Evolutionary conservation across 2,113 vertebrate genomes (phyloP).

Genomic region (Oncorhynchus tshawytscha): DNA sequence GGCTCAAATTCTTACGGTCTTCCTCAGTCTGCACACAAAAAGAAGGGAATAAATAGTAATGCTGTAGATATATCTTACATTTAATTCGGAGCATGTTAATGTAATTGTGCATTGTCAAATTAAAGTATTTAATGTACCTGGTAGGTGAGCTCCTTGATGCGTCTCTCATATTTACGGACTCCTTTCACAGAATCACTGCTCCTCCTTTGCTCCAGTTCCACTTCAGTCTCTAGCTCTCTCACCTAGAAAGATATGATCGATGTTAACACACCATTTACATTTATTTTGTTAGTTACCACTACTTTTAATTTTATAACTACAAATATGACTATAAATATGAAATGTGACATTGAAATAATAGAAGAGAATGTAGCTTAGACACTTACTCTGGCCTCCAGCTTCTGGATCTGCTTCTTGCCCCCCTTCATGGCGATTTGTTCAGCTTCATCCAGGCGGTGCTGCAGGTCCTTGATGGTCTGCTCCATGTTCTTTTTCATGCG

Average conservation of each 20-base stretch:
- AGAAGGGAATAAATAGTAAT: not conserved
- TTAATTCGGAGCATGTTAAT: not conserved
- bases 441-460: slow-evolving; percentile 81
- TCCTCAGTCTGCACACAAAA: not conserved
- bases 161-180: slow-evolving; percentile 78
- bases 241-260: slow-evolving; percentile 42
- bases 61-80: not conserved
- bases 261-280: slow-evolving; percentile 26
- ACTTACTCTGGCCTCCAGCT: slow-evolving; percentile 70
- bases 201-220: too few relatives aligned
- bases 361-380: not conserved
- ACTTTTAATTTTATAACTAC: too few relatives aligned
- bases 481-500: slow-evolving; percentile 65
- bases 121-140: slow-evolving; percentile 53
- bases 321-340: not conserved
- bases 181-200: too few relatives aligned
- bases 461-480: slow-evolving; percentile 77
- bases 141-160: slow-evolving; percentile 82
- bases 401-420: slow-evolving; percentile 53
- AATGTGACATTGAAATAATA: too few relatives aligned
- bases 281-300: not conserved
- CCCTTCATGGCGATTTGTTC: slow-evolving; percentile 21
- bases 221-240: too few relatives aligned
- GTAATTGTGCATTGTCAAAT: not conserved
- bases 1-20: too few relatives aligned